phyloP scores from a whole-genome alignment of 2,113 vertebrate genomes.

The Ammospiza nelsoni region DNA sequence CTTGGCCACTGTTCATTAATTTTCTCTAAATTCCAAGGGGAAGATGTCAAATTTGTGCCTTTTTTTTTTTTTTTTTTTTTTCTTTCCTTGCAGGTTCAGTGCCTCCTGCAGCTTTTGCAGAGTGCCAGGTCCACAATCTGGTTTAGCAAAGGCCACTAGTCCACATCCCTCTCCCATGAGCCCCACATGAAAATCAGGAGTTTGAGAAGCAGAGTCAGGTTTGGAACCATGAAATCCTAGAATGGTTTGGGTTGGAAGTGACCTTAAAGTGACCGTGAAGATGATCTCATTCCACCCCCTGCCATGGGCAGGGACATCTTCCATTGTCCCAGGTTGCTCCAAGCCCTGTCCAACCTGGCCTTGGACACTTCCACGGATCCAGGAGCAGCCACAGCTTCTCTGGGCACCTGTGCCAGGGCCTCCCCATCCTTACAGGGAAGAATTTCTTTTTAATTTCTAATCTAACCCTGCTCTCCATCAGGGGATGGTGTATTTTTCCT shows the following conservation, averaged over 20 bases:
- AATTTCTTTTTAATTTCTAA: not conserved
- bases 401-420: not conserved
- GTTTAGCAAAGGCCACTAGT: not conserved
- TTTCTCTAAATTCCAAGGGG: not conserved
- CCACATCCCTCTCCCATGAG: rapidly evolving
- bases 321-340: rapidly evolving
- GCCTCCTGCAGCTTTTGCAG: not conserved
- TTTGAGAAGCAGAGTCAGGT: not conserved
- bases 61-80: not conserved
- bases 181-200: not conserved
- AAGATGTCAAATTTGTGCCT: not conserved
- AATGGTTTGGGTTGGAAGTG: not conserved
- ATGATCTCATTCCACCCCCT: rapidly evolving
- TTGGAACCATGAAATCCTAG: not conserved
- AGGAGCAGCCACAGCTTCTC: not conserved
- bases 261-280: not conserved
- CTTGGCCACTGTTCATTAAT: not conserved
- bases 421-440: rapidly evolving
- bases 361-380: not conserved
- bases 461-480: not conserved
- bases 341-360: rapidly evolving
- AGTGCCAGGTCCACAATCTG: not conserved
- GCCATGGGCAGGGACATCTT: rapidly evolving
- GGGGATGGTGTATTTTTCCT: not conserved
- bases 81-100: not conserved